Evolutionary conservation across 1,140 invertebrate species (phyloP).

Genomic region (Thaumetopoea pityocampa): DNA sequence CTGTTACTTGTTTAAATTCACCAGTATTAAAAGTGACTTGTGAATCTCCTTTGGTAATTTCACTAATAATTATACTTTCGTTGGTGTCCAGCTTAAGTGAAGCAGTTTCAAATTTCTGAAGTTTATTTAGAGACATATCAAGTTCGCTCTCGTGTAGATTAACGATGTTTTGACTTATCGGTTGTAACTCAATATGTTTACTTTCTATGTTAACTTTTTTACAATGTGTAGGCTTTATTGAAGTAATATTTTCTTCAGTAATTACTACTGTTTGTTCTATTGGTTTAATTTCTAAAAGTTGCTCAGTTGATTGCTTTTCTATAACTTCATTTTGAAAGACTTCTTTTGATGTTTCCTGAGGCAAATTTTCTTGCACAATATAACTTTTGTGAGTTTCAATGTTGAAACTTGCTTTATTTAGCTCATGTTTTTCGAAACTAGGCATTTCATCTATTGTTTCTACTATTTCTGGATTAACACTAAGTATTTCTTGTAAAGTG

Average conservation of each 20-base stretch:
- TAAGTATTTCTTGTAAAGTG: constrained; percentile 28
- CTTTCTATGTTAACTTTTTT: constrained; percentile 27
- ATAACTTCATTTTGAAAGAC: constrained; percentile 21
- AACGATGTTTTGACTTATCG: constrained; percentile 40
- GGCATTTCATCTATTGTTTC: constrained; percentile 34
- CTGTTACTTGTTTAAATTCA: constrained; percentile 27
- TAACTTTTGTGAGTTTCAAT: constrained; percentile 40
- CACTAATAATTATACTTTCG: constrained; percentile 35
- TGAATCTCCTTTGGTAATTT: constrained; percentile 32
- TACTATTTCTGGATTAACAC: constrained; percentile 29
- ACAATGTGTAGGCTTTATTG: constrained; percentile 12
- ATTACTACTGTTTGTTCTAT: constrained; percentile 47
- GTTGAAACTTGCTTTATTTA: constrained; percentile 30
- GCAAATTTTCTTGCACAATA: constrained; percentile 38
- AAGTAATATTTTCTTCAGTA: constrained; percentile 33
- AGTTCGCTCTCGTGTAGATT: constrained; percentile 44
- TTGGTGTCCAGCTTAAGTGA: constrained; percentile 29
- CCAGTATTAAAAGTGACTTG: constrained; percentile 22
- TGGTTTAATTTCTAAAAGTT: constrained; percentile 37
- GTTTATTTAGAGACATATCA: constrained; percentile 30
- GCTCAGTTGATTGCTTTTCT: constrained; percentile 26
- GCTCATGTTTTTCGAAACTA: constrained; percentile 14
- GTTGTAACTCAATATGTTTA: constrained; percentile 31
- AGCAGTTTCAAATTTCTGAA: constrained; percentile 27
- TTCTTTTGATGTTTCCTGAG: constrained; percentile 30